A percentile compares a stretch with the other conserved stretches of the same genome.
phyloP scores from a whole-genome alignment of 2,113 vertebrate genomes.

The Pipra filicauda region DNA sequence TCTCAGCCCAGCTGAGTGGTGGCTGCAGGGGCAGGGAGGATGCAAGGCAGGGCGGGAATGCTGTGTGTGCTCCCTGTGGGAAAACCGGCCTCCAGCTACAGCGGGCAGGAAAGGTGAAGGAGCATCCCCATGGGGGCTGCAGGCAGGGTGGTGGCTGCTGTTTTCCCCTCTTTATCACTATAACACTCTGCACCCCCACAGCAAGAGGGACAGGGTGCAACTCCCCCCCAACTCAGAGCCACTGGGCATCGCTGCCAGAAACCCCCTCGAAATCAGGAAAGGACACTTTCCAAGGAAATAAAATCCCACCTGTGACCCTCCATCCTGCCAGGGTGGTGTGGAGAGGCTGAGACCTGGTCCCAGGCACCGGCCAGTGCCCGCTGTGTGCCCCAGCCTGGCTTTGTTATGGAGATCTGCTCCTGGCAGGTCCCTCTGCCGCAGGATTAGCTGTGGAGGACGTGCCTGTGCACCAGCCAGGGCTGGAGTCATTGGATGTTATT shows the following conservation, averaged over 20 bases:
- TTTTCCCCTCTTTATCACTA: fast-evolving
- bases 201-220: background rate
- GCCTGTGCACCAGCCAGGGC: background rate
- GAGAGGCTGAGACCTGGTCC: background rate
- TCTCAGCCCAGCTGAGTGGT: background rate
- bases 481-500: background rate
- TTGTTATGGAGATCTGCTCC: background rate
- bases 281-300: background rate
- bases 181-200: background rate
- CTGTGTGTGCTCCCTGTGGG: fast-evolving
- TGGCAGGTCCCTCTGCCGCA: background rate
- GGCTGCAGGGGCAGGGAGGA: background rate
- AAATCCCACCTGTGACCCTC: background rate
- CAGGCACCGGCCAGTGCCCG: background rate
- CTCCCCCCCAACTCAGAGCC: background rate
- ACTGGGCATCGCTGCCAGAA: background rate
- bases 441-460: background rate
- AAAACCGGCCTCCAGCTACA: fast-evolving
- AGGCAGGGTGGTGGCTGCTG: background rate
- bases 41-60: background rate
- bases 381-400: background rate
- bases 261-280: background rate
- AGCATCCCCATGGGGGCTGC: background rate
- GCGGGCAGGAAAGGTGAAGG: background rate
- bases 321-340: background rate